phyloP scores from a whole-genome alignment of 2,888 invertebrate species.

The Stenchaetothrips biformis region DNA sequence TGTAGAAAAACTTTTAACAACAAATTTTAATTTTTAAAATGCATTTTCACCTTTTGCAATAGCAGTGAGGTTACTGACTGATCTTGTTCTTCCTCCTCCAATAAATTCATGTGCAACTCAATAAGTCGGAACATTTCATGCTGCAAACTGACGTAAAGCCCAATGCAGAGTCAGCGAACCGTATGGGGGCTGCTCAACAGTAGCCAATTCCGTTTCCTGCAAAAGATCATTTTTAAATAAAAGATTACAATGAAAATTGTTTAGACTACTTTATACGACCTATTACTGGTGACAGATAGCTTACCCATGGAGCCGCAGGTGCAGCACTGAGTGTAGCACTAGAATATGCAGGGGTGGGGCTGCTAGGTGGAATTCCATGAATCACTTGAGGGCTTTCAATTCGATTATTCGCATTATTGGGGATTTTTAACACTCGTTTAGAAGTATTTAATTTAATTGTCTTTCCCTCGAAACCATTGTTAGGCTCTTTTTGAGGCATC shows the following conservation, averaged over 20 bases:
- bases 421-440: conserved; percentile 65
- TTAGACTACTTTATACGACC: conserved; percentile 10
- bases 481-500: conserved; percentile 36
- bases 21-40: too few relatives aligned
- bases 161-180: conserved; percentile 47
- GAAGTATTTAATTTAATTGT: conserved; percentile 66
- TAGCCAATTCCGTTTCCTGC: conserved; percentile 40
- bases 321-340: conserved; percentile 5
- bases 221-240: too few relatives aligned
- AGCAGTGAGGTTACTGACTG: background rate
- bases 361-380: conserved; percentile 45
- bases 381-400: conserved; percentile 47
- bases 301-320: background rate
- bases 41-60: background rate
- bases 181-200: conserved; percentile 43
- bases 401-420: conserved; percentile 46
- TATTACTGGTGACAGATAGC: background rate
- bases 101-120: background rate
- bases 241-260: too few relatives aligned
- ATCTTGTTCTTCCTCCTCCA: conserved; percentile 3
- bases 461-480: conserved; percentile 52
- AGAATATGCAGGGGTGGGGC: conserved; percentile 42
- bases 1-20: too few relatives aligned
- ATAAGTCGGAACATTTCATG: background rate
- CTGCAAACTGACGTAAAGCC: conserved; percentile 40